phyloP scores from a whole-genome alignment of 2,113 vertebrate species.

The Aythya baeri region DNA sequence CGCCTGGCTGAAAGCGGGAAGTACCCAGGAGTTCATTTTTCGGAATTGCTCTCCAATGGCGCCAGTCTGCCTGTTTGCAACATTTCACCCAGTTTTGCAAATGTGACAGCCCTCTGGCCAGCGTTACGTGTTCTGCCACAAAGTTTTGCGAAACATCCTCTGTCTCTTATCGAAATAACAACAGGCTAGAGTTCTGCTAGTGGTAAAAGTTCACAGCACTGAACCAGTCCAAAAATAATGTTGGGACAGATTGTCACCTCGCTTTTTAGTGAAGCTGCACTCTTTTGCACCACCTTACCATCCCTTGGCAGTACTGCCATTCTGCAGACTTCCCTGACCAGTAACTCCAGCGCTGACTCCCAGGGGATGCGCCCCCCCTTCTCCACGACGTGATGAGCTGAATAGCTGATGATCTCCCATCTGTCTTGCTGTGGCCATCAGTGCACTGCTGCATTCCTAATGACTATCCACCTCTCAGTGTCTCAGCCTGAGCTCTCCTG shows the following conservation, averaged over 20 bases:
- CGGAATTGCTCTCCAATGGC: constrained; percentile 49
- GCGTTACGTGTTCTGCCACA: constrained; percentile 59
- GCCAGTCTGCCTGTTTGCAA: constrained; percentile 67
- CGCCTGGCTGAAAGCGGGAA: not conserved
- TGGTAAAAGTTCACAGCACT: constrained; percentile 68
- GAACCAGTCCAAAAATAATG: not conserved
- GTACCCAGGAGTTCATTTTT: not conserved
- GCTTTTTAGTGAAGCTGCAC: not conserved
- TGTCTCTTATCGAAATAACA: constrained; percentile 67
- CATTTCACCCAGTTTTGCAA: constrained; percentile 76
- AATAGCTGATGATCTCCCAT: not conserved
- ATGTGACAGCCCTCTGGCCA: constrained; percentile 71
- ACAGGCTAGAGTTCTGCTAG: constrained; percentile 45
- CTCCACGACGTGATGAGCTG: not conserved
- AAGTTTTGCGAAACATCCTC: constrained; percentile 68
- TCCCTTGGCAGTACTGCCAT: not conserved
- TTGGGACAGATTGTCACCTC: not conserved
- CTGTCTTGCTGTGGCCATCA: not conserved
- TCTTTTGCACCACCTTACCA: not conserved
- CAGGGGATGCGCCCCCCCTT: not conserved
- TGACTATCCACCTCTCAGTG: not conserved
- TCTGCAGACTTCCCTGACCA: not conserved
- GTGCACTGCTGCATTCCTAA: not conserved
- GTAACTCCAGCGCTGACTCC: not conserved
- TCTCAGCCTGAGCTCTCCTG: not conserved